Conservation (phyloP, 2,113 vertebrate genomes). For the Lasiurus cinereus region DNA sequence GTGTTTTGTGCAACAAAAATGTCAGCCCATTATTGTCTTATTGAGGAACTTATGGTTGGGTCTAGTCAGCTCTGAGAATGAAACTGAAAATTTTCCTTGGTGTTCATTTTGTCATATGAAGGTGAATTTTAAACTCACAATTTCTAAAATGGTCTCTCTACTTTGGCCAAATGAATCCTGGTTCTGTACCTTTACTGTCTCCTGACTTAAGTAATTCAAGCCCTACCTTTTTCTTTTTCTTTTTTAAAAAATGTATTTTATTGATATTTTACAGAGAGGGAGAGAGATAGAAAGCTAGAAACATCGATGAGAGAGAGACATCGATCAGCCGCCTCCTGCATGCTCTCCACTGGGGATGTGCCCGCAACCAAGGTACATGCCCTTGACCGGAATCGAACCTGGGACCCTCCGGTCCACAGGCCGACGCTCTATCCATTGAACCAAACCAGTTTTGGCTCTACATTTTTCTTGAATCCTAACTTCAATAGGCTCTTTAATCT, state of each 20-base stretch:
- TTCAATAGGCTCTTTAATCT: background rate
- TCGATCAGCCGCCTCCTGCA: too few species aligned
- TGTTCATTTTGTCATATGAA: background rate
- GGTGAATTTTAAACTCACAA: background rate
- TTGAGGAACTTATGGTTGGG: background rate
- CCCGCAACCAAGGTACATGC: too few species aligned
- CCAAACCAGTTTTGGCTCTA: too few species aligned
- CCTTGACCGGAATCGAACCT: too few species aligned
- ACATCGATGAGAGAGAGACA: too few species aligned
- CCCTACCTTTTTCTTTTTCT: background rate
- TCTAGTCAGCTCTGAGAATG: background rate
- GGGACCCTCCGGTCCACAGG: too few species aligned
- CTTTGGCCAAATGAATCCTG: background rate
- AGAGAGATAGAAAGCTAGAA: too few species aligned
- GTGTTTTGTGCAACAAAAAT: background rate
- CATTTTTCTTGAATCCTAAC: background rate
- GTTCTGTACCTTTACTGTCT: background rate
- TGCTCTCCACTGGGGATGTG: too few species aligned
- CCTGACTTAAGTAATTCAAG: background rate
- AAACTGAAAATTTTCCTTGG: constrained; percentile 29
- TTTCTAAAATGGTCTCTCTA: background rate
- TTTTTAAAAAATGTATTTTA: too few species aligned
- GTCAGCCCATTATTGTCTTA: background rate
- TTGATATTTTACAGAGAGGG: too few species aligned
- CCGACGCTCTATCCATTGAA: too few species aligned